Conservation (phyloP, 2,113 vertebrate species). For the Pandion haliaetus region DNA sequence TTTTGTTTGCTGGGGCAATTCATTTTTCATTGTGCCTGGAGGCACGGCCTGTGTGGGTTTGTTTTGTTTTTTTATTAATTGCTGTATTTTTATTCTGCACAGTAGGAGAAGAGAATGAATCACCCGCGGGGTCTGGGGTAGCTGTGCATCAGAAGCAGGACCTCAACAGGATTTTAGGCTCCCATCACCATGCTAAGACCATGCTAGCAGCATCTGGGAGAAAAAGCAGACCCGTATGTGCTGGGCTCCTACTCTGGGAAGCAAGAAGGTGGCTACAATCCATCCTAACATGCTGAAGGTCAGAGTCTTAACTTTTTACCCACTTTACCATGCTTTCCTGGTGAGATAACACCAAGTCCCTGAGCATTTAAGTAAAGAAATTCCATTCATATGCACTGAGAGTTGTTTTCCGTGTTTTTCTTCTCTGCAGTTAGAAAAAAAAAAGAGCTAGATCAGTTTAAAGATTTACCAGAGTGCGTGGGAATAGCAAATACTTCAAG, state of each 20-base stretch:
- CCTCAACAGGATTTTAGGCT: background rate
- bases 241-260: background rate
- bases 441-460: background rate
- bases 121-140: fast-evolving
- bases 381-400: background rate
- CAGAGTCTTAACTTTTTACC: background rate
- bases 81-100: background rate
- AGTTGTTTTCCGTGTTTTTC: background rate
- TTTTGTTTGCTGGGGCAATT: background rate
- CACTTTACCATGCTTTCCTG: background rate
- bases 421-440: background rate
- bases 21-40: background rate
- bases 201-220: background rate
- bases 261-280: background rate
- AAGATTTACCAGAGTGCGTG: background rate
- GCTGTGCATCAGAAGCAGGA: background rate
- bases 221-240: background rate
- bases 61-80: background rate
- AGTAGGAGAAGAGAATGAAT: background rate
- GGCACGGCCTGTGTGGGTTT: background rate
- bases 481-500: background rate
- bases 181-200: background rate
- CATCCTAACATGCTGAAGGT: background rate
- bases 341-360: background rate
- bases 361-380: background rate